Conservation (phyloP, 2,797 vertebrate species). For the Acanthurus leucopareius region DNA sequence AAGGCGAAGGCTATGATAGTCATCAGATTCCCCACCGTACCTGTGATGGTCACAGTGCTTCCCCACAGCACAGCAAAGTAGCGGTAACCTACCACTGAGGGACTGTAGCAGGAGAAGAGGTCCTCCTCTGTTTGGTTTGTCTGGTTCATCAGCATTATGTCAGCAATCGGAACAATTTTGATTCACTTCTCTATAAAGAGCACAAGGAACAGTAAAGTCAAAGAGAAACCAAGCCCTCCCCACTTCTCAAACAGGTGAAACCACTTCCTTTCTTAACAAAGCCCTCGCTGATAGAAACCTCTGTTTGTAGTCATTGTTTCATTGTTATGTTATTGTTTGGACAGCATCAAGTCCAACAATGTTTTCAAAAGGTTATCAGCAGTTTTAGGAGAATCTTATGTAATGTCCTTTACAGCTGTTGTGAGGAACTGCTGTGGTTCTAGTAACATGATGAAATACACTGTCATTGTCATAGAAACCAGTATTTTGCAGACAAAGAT, state of each 20-base stretch:
- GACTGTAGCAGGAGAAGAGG: constrained; percentile 89
- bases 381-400: neutral
- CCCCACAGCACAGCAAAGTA: constrained; percentile 90
- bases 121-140: constrained; percentile 76
- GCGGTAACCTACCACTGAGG: constrained; percentile 87
- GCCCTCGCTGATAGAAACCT: neutral
- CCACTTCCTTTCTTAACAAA: constrained; percentile 37
- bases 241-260: neutral
- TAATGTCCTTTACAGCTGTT: neutral
- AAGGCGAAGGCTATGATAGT: constrained; percentile 88
- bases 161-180: constrained; percentile 1
- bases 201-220: neutral
- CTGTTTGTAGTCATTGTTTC: neutral
- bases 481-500: neutral
- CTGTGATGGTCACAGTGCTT: constrained; percentile 84
- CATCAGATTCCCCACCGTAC: constrained; percentile 89
- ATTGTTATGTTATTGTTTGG: neutral
- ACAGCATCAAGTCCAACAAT: neutral
- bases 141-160: constrained; percentile 75
- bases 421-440: neutral
- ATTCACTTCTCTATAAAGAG: neutral
- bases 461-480: neutral
- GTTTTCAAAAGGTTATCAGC: neutral
- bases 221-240: neutral
- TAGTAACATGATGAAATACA: neutral